These are phyloP conservation scores for Lagopus leucura DNA, from an alignment of 2,113 vertebrate genomes.

Conservation along the genomic window DNA sequence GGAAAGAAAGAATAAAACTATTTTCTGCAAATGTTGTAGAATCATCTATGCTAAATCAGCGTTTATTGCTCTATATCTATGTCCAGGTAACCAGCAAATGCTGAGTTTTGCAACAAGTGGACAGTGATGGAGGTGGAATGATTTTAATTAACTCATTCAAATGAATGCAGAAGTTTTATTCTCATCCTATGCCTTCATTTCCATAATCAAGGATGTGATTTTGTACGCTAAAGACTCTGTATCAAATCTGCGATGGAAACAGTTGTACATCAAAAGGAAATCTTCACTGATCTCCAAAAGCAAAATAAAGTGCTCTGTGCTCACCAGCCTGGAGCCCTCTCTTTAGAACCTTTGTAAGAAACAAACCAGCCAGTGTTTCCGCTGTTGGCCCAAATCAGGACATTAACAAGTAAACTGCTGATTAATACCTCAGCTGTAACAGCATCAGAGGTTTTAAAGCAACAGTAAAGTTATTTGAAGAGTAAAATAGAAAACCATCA, in stretches of 20 bases:
- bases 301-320: neutral
- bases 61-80: neutral
- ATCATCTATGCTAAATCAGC: neutral
- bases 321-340: neutral
- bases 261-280: neutral
- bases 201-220: neutral
- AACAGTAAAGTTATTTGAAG: neutral
- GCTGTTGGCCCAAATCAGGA: neutral
- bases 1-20: neutral
- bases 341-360: neutral
- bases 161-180: neutral
- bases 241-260: neutral
- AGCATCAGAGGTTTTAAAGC: neutral
- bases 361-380: neutral
- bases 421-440: neutral
- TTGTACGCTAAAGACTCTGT: neutral
- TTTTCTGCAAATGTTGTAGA: neutral
- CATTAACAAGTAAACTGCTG: slow-evolving; percentile 6
- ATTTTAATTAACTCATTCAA: neutral
- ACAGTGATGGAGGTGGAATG: neutral
- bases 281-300: neutral
- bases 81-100: neutral
- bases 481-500: neutral
- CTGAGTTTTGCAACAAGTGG: neutral
- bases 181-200: neutral